These are phyloP conservation scores for Limnothrissa miodon DNA, from an alignment of 2,113 vertebrate genomes.

Conservation along the genomic window DNA sequence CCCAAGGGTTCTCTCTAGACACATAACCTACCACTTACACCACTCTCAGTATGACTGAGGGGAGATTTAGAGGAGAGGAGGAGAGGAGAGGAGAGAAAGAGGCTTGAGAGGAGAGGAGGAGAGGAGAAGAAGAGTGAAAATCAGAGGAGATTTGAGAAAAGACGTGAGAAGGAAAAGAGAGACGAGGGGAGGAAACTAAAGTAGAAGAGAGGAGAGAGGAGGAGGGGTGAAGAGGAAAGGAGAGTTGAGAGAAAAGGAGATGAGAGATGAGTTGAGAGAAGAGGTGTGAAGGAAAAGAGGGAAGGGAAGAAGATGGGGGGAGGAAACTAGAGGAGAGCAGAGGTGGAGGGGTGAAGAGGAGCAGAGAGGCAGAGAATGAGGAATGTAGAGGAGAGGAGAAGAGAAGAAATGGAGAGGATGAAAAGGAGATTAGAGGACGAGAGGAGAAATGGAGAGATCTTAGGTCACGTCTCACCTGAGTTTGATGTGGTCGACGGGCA, in stretches of 20 bases:
- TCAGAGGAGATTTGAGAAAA: no score
- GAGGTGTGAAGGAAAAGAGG: neutral
- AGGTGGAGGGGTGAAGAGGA: neutral
- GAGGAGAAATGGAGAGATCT: neutral
- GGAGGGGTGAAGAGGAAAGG: neutral
- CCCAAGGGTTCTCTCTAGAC: no score
- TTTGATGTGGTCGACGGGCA: constrained; percentile 91
- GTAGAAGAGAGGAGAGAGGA: neutral
- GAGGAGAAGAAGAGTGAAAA: no score
- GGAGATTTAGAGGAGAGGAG: no score
- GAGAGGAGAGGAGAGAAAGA: no score
- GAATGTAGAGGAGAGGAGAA: no score
- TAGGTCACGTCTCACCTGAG: constrained; percentile 73
- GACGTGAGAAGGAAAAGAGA: neutral
- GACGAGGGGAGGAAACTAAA: neutral
- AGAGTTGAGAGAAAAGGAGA: neutral
- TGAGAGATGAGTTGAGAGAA: neutral
- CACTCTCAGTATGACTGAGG: no score
- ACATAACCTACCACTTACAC: no score
- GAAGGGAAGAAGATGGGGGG: neutral
- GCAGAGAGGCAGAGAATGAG: neutral
- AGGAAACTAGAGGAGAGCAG: neutral
- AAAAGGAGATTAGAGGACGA: neutral
- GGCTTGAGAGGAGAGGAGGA: neutral
- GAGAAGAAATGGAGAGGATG: neutral